phyloP scores from a whole-genome alignment of 2,888 invertebrate species.

The Campaea margaritaria region DNA sequence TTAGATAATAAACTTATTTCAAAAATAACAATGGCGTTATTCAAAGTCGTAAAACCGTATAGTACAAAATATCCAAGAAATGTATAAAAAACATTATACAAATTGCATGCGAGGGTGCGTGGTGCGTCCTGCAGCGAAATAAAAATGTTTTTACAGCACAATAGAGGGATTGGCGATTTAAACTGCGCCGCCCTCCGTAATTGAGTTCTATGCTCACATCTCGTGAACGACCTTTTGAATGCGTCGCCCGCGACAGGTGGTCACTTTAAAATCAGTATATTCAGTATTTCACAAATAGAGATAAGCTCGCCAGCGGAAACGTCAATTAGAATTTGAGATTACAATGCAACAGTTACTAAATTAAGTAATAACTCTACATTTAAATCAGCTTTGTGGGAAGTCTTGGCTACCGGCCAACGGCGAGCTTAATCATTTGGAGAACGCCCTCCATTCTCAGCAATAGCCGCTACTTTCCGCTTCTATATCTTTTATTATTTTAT shows the following conservation, averaged over 20 bases:
- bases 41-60: too few species aligned
- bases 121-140: slow-evolving; percentile 40
- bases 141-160: slow-evolving; percentile 53
- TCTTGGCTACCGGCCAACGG: slow-evolving; percentile 15
- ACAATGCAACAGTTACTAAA: background rate
- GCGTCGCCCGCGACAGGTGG: slow-evolving; percentile 56
- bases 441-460: slow-evolving; percentile 11
- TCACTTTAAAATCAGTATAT: slow-evolving; percentile 39
- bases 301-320: slow-evolving; percentile 14
- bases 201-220: slow-evolving; percentile 53
- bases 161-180: slow-evolving; percentile 56
- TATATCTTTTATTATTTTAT: too few species aligned
- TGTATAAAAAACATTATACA: slow-evolving; percentile 31
- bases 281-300: slow-evolving; percentile 1
- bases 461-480: slow-evolving; percentile 14
- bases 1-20: too few species aligned
- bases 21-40: too few species aligned
- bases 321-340: slow-evolving; percentile 26
- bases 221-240: slow-evolving; percentile 31
- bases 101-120: slow-evolving; percentile 48
- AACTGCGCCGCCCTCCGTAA: slow-evolving; percentile 63
- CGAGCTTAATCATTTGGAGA: slow-evolving; percentile 7
- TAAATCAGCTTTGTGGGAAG: slow-evolving; percentile 12
- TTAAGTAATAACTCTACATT: slow-evolving; percentile 5
- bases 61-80: background rate